Conservation (phyloP, 1,140 invertebrate genomes). For the Drosophila quadrilineata region DNA sequence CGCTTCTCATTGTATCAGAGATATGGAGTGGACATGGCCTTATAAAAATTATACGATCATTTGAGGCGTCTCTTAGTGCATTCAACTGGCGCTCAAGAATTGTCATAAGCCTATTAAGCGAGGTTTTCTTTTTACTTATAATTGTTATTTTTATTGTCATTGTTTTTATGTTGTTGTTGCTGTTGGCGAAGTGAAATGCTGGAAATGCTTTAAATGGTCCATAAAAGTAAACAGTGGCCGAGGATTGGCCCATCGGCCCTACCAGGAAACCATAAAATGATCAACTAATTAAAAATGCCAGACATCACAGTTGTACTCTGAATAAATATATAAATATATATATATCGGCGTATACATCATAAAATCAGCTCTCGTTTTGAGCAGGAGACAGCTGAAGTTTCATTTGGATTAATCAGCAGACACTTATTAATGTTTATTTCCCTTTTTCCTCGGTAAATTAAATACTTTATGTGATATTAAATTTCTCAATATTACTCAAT, state of each 20-base stretch:
- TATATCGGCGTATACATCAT: background rate
- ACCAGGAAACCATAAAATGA: constrained; percentile 72
- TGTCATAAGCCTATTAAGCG: constrained; percentile 73
- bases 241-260: constrained; percentile 35
- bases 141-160: constrained; percentile 1
- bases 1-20: no score
- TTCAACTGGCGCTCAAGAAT: constrained; percentile 68
- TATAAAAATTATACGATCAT: constrained; percentile 58
- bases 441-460: background rate
- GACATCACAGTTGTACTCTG: constrained; percentile 22
- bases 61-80: constrained; percentile 44
- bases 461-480: no score
- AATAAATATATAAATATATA: constrained; percentile 15
- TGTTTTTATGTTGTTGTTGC: constrained; percentile 13
- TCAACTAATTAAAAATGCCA: constrained; percentile 65
- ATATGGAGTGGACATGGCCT: constrained; percentile 51
- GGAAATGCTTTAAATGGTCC: constrained; percentile 41
- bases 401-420: constrained; percentile 9
- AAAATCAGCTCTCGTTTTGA: constrained; percentile 2
- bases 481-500: no score
- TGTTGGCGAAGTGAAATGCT: constrained; percentile 35
- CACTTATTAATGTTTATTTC: background rate
- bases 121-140: constrained; percentile 24
- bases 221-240: constrained; percentile 61
- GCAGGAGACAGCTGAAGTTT: background rate